Conservation (phyloP, 2,888 invertebrate species). For the Drosophila mayaguana region DNA sequence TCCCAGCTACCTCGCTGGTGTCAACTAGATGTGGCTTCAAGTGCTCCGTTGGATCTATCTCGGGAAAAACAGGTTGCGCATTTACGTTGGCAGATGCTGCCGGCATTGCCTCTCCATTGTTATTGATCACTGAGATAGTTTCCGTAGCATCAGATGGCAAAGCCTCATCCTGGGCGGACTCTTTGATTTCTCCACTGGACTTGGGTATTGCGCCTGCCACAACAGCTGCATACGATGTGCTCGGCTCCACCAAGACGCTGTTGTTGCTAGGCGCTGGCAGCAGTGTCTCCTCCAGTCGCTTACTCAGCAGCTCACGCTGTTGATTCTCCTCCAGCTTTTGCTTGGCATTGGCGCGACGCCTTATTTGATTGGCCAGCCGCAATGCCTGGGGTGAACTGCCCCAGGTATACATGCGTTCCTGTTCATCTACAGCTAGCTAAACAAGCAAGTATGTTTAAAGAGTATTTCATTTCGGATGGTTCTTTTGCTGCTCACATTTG, state of each 20-base stretch:
- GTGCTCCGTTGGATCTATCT: conserved; percentile 85
- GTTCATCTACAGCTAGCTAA: conserved; percentile 88
- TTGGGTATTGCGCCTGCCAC: conserved; percentile 57
- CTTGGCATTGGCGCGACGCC: conserved; percentile 86
- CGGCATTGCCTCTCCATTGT: conserved; percentile 15
- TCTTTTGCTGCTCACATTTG: conserved; percentile 87
- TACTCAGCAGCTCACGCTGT: conserved; percentile 83
- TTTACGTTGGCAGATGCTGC: neutral
- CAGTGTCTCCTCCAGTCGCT: conserved; percentile 81
- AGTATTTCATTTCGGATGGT: neutral
- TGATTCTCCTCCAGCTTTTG: conserved; percentile 86
- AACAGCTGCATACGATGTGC: conserved; percentile 65
- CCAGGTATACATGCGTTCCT: conserved; percentile 90
- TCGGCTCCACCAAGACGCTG: conserved; percentile 58
- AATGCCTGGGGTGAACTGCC: conserved; percentile 92
- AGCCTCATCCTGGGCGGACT: conserved; percentile 47
- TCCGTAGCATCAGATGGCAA: conserved; percentile 53
- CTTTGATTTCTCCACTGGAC: conserved; percentile 54
- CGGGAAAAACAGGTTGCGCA: conserved; percentile 31
- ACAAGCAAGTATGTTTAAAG: conserved; percentile 29
- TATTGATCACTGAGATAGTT: conserved; percentile 24
- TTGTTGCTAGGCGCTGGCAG: conserved; percentile 43
- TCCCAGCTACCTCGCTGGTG: conserved; percentile 87
- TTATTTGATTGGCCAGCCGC: conserved; percentile 88
- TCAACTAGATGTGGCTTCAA: conserved; percentile 88